Percentiles rank a stretch among this genome's conserved stretches.
Conservation (phyloP, 1,140 invertebrate genomes). For the Drosophila athabasca region DNA sequence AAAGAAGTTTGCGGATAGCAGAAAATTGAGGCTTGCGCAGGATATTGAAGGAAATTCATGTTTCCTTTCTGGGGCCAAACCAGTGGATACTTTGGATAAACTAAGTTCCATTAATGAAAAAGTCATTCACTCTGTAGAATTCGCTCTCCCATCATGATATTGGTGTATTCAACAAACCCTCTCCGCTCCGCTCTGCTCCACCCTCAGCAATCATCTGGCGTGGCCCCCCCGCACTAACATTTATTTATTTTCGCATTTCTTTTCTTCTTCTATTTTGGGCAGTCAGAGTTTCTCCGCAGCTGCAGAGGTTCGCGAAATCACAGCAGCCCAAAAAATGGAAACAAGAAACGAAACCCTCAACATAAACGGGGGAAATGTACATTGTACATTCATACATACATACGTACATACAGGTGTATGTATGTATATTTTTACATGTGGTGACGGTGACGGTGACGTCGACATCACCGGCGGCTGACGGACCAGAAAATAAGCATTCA, state of each 20-base stretch:
- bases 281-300: conserved; percentile 23
- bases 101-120: too few species aligned
- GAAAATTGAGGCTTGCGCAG: too few species aligned
- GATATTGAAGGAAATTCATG: too few species aligned
- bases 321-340: conserved; percentile 43
- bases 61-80: too few species aligned
- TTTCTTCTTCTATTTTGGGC: conserved; percentile 28
- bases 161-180: conserved; percentile 36
- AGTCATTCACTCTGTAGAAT: conserved; percentile 17
- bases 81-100: too few species aligned
- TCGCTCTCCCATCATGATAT: conserved; percentile 31
- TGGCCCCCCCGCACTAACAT: conserved; percentile 16
- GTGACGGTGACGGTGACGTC: conserved; percentile 65
- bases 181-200: background rate
- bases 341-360: conserved; percentile 35
- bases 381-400: too few species aligned
- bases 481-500: conserved; percentile 80
- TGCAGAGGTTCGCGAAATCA: conserved; percentile 65
- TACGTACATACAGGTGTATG: too few species aligned
- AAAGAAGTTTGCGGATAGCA: too few species aligned
- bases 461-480: conserved; percentile 73
- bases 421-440: conserved; percentile 71
- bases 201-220: background rate
- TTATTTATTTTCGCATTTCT: conserved; percentile 28
- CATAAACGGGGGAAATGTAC: background rate